Evolutionary conservation across 1,140 invertebrate species (phyloP).

Genomic region (Rhopalosiphum maidis): DNA sequence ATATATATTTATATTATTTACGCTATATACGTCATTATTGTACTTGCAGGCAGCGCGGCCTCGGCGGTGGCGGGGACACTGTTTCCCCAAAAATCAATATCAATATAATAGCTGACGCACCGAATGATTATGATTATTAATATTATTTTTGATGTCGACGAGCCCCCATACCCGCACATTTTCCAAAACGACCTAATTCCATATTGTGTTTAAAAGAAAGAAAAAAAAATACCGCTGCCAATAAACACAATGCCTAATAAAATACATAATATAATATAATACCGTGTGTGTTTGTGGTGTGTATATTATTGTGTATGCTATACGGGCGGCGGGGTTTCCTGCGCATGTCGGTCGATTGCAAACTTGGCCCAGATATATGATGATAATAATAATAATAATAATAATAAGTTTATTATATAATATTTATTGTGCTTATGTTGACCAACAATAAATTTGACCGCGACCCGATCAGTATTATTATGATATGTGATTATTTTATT

Average conservation of each 20-base stretch:
- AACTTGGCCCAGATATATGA: conserved; percentile 4
- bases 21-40: background rate
- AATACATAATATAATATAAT: background rate
- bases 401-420: background rate
- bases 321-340: conserved; percentile 4
- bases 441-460: background rate
- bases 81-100: background rate
- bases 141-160: background rate
- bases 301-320: background rate
- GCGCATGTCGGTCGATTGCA: background rate
- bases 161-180: conserved; percentile 1
- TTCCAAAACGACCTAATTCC: background rate
- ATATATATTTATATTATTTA: background rate
- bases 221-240: background rate
- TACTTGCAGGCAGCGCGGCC: background rate
- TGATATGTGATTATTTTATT: too few species aligned
- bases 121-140: background rate
- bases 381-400: background rate
- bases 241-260: background rate
- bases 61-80: background rate
- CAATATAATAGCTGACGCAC: background rate
- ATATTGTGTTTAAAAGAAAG: background rate
- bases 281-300: too few species aligned
- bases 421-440: background rate
- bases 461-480: background rate